Evolutionary conservation across 2,888 invertebrate species (phyloP).

Genomic region (Cephus rjabovi): DNA sequence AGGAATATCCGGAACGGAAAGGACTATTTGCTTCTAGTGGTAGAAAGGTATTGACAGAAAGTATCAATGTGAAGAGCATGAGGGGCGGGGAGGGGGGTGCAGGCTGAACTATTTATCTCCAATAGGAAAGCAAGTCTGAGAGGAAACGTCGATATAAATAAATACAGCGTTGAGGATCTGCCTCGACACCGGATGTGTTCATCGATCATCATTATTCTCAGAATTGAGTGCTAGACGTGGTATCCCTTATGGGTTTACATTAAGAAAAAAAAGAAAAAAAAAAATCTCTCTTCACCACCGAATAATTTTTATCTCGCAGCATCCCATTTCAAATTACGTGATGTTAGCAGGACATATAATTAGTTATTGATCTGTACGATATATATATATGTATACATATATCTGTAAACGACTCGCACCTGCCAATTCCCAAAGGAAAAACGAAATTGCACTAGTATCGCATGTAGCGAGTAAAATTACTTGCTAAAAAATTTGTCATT

Average conservation of each 20-base stretch:
- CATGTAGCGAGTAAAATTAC: background rate
- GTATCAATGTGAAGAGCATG: background rate
- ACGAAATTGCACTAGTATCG: background rate
- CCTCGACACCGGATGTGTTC: background rate
- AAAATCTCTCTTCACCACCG: background rate
- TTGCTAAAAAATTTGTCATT: background rate
- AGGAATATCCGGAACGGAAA: background rate
- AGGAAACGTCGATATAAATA: background rate
- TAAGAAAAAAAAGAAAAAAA: background rate
- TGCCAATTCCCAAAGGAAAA: no score
- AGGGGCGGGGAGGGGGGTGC: background rate
- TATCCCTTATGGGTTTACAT: background rate
- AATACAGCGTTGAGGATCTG: background rate
- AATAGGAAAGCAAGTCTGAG: background rate
- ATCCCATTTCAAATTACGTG: no score
- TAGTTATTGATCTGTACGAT: no score
- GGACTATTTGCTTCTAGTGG: background rate
- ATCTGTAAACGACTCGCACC: no score
- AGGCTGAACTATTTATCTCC: slow-evolving; percentile 17
- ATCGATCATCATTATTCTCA: background rate
- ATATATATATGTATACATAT: no score
- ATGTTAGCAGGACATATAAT: no score
- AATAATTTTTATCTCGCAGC: no score
- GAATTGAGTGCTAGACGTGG: background rate
- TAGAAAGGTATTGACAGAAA: background rate